Base-by-base conservation (phyloP, 2,113 vertebrate genomes). In the Mionectes macconnelli region DNA sequence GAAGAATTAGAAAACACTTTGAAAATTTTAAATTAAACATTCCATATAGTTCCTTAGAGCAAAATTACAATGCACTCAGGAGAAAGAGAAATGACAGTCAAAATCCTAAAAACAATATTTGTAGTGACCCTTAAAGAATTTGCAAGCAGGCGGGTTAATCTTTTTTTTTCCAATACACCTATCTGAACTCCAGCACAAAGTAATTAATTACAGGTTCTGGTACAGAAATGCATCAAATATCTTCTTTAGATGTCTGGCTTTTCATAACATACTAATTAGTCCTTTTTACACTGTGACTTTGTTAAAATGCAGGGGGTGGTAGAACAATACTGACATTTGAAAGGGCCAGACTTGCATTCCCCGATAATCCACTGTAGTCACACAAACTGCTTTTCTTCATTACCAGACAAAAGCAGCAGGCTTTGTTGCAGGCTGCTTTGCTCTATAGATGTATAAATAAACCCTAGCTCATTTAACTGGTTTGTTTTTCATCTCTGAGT, bases 151-250 rank as follows among this genome's bases (percentile, higher is more conserved):
- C 35, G 80, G 42, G 82, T 81, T 94, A 96, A 96, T 95, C 12
- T 85, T 73, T 91, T 87, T 56, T 93, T 84, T 70, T 59, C 60
- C 40, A 90, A 49, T 63, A 27, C 33, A 87, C 60, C 78, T 90
- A 31, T 91, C 52, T 87, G 95, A 94, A 94, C 90, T 85, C 77
- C 84, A 68, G 27, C 50, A 62, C 55, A n/a, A 88, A 92, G 55
- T 94, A 90, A 97, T 96, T 97, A 96, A 96, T 96, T 87, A 96
- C 59, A 90, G 31, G 84, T 90, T 94, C 92, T 52, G 78, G 52
- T 63, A 83, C 27, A 90, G 87, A 74, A 87, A 95, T 87, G 52
- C 66, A 89, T 74, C 90, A 93, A 91, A 95, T 72, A 94, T 70
- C 50, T 49, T 97, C 92, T 92, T 44, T 76, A 93, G 62, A 39